Evolutionary conservation across 1,140 invertebrate genomes (phyloP).

Genomic region (Drosophila parvula): DNA sequence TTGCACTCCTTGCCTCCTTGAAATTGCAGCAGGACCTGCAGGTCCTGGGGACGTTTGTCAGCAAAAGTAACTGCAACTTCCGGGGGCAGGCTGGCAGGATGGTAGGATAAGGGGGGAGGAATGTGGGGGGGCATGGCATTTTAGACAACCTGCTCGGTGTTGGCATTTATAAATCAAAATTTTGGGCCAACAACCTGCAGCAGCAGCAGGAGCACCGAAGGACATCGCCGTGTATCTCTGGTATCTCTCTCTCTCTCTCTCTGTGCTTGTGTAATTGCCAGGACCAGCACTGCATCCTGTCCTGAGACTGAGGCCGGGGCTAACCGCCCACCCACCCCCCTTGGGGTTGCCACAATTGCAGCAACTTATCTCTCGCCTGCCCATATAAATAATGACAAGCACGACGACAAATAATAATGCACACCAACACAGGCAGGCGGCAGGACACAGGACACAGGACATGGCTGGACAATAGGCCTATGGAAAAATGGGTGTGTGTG

Average conservation of each 20-base stretch:
- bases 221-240: conserved; percentile 41
- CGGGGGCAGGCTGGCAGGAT: conserved; percentile 15
- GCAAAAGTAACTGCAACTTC: conserved; percentile 78
- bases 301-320: background rate
- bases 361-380: conserved; percentile 81
- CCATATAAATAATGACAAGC: conserved; percentile 84
- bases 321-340: background rate
- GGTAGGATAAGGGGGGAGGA: conserved; percentile 5
- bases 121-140: background rate
- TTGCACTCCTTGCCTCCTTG: conserved; percentile 39
- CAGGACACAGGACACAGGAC: conserved; percentile 28
- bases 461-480: conserved; percentile 66
- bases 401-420: conserved; percentile 84
- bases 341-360: conserved; percentile 56
- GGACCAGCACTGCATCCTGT: conserved; percentile 61
- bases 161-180: conserved; percentile 83
- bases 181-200: conserved; percentile 77
- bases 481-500: conserved; percentile 49
- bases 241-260: conserved; percentile 8
- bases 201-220: conserved; percentile 53
- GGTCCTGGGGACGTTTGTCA: conserved; percentile 57
- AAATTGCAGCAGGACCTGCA: background rate
- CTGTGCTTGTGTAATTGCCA: conserved; percentile 69
- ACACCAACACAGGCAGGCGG: conserved; percentile 44
- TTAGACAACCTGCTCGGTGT: conserved; percentile 56